Evolutionary conservation across 1,140 invertebrate species (phyloP), one percentile per base, ranked within the genome.

Genomic region (Drosophila sucinea): DNA sequence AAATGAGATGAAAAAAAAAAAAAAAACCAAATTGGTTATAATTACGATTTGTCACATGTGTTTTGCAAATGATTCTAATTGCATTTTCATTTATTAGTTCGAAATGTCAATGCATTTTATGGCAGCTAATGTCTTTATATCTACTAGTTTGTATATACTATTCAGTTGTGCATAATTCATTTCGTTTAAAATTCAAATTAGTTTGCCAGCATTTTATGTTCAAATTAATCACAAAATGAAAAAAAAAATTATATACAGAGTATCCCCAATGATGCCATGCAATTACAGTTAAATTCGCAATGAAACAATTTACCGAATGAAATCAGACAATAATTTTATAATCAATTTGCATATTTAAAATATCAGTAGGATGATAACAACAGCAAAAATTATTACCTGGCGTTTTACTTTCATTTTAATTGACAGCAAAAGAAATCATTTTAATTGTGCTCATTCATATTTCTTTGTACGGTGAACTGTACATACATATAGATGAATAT

Each of bases 381-480:
- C 55, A 78, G 60, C 54, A 61, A 70, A 64, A 60, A 32, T 51
- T 61, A 80, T 81, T 74, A 79, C 40, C 70, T 58, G 56, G 32
- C 66, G 40, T 79, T 77, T 77, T 70, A 78, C 81, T 85, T 85
- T 85, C 81, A 58, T 64, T 69, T 77, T 79, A 81, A 85, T 85
- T 85, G 81, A 74, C 81, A 85, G 38, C 51, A 66, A 69, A 63
- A 76, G 74, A 81, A 85, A 79, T 74, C 70, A 67, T 40, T 77
- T 80, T 71, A 84, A 80, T 57, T 33, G 54, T 60, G 40, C 23
- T 54, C 81, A 56, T 70, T 84, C 70, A 68, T 69, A 79, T 84
- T 32, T 72, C 71, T 79, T 67, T 44, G 17, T 57, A 57, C 57
- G 10, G 35, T 4, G 4, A 38, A 10, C 6, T 33, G 41, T 6